Evolutionary conservation across 2,888 invertebrate species (phyloP).

Genomic region (Sphecodes monilicornis): DNA sequence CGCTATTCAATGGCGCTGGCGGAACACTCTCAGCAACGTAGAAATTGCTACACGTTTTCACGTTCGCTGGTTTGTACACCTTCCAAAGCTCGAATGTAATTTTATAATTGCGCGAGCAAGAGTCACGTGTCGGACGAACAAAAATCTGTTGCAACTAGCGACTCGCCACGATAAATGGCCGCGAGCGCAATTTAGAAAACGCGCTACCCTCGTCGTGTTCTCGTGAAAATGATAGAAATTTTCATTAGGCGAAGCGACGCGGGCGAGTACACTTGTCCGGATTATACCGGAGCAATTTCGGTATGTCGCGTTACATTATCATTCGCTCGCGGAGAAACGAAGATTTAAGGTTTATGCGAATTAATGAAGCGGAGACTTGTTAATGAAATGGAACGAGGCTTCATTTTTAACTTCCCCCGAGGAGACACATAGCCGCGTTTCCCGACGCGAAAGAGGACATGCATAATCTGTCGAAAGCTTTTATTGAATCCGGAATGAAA

Average conservation of each 20-base stretch:
- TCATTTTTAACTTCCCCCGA: constrained; percentile 14
- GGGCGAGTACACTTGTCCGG: not conserved
- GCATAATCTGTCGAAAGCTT: constrained; percentile 69
- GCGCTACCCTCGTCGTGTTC: not conserved
- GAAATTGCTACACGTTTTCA: not conserved
- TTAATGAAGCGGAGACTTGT: constrained; percentile 11
- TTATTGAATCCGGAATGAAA: constrained; percentile 67
- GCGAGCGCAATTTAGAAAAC: not conserved
- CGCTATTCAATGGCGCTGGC: not conserved
- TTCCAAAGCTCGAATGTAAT: not conserved
- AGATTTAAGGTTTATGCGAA: not conserved
- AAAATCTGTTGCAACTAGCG: not conserved
- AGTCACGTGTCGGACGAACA: not conserved
- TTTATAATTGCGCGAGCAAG: not conserved
- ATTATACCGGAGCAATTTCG: not conserved
- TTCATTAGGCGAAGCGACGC: not conserved
- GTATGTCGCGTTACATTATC: constrained; percentile 2
- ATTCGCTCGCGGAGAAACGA: not conserved
- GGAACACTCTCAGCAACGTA: not conserved
- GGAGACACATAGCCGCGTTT: constrained; percentile 19
- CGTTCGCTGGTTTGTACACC: not conserved
- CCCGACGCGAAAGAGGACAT: constrained; percentile 51
- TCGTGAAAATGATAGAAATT: not conserved
- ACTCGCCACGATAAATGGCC: not conserved
- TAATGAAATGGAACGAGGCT: constrained; percentile 31